A percentile compares a stretch with the other conserved stretches of the same genome.
Conservation (phyloP, 2,797 vertebrate genomes). For the Cyprinella venusta region DNA sequence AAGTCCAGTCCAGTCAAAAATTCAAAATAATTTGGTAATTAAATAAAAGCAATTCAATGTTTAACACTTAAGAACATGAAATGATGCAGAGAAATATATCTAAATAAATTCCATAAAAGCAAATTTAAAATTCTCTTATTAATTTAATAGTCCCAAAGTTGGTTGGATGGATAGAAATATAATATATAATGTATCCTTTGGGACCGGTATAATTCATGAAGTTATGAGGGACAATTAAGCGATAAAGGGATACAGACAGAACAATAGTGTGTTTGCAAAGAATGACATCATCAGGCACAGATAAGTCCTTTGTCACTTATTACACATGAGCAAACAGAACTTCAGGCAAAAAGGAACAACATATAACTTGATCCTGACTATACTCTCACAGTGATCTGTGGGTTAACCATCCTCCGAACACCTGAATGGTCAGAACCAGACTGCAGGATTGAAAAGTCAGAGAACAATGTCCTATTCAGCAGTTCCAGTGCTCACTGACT, state of each 20-base stretch:
- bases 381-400: background rate
- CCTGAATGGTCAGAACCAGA: constrained; percentile 7
- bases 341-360: background rate
- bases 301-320: background rate
- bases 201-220: background rate
- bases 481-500: constrained; percentile 40
- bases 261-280: background rate
- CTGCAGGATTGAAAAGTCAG: constrained; percentile 23
- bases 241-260: background rate
- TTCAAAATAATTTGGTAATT: background rate
- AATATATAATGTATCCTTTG: background rate
- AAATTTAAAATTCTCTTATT: background rate
- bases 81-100: background rate
- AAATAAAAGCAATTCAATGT: constrained; percentile 3
- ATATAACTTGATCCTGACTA: constrained; percentile 3
- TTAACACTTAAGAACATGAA: background rate
- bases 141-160: background rate
- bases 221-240: background rate
- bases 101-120: background rate
- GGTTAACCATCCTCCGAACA: constrained; percentile 2
- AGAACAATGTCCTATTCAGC: constrained; percentile 28
- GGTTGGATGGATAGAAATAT: background rate
- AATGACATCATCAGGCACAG: background rate
- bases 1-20: background rate
- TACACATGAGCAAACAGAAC: constrained; percentile 12